Conservation (phyloP, 1,140 invertebrate species). For the Pseudomyrmex concolor region DNA sequence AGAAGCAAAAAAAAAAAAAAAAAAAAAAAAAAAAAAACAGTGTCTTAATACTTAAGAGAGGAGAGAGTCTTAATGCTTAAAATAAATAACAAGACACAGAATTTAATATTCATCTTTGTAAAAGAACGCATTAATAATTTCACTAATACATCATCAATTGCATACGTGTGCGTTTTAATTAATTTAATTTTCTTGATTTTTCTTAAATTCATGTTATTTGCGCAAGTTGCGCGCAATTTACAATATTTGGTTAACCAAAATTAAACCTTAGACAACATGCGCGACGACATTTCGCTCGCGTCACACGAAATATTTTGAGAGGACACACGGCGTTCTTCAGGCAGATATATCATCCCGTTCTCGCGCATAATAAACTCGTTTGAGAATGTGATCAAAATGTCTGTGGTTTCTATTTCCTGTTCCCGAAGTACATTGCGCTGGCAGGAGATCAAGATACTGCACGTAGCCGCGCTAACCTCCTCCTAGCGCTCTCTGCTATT, state of each 20-base stretch:
- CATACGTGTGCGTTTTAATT: not conserved
- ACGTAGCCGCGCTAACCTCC: slow-evolving; percentile 23
- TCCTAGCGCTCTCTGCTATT: slow-evolving; percentile 17
- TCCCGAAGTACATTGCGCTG: slow-evolving; percentile 40
- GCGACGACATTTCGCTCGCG: not conserved
- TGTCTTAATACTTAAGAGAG: not conserved
- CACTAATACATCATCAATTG: not conserved
- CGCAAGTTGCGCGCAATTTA: not conserved
- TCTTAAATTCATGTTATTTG: not conserved
- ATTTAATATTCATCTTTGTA: no score
- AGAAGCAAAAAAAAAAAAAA: not conserved
- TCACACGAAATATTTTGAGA: slow-evolving; percentile 7
- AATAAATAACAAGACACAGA: no score
- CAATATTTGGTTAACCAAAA: not conserved
- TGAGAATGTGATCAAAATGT: slow-evolving; percentile 52
- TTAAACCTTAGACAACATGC: not conserved
- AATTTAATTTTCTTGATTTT: not conserved
- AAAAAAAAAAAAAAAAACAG: not conserved
- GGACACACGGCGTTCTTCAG: not conserved
- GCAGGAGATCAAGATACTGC: slow-evolving; percentile 55
- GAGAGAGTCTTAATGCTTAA: no score
- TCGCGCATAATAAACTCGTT: slow-evolving; percentile 51
- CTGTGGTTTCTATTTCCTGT: slow-evolving; percentile 54
- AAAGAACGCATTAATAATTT: not conserved
- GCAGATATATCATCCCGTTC: slow-evolving; percentile 16